Conservation (phyloP, 2,113 vertebrate species). For the Agapornis roseicollis region DNA sequence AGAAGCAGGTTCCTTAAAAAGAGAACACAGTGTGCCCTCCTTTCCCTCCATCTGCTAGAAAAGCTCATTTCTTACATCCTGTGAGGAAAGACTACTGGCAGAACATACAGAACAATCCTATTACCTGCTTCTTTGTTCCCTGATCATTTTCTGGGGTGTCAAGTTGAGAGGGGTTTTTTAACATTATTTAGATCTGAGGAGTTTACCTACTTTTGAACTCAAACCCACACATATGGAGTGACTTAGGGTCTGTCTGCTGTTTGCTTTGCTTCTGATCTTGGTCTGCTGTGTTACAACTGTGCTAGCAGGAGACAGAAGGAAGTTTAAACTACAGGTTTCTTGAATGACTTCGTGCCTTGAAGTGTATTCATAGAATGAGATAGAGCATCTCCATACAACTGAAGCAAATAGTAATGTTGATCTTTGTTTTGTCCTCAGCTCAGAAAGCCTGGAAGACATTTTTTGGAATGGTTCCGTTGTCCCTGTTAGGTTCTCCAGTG, state of each 20-base stretch:
- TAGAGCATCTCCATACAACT: not conserved
- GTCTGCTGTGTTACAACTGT: not conserved
- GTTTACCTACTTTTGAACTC: not conserved
- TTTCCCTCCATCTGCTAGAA: not conserved
- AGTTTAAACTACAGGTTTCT: not conserved
- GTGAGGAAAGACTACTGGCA: slow-evolving; percentile 2
- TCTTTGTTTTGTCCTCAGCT: not conserved
- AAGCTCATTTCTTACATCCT: not conserved
- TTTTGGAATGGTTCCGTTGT: not conserved
- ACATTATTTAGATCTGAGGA: not conserved
- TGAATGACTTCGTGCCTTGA: not conserved
- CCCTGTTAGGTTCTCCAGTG: not conserved
- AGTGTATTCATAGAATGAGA: not conserved
- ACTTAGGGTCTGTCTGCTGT: not conserved
- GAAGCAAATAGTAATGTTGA: not conserved
- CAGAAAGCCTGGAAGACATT: not conserved
- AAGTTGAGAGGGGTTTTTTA: not conserved
- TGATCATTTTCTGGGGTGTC: not conserved
- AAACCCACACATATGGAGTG: not conserved
- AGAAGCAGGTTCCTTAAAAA: not conserved
- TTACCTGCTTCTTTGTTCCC: not conserved
- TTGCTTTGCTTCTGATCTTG: not conserved
- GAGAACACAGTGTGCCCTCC: not conserved
- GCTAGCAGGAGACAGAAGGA: not conserved
- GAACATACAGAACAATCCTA: not conserved